Evolutionary conservation across 1,140 invertebrate genomes (phyloP), one percentile per base, ranked within the genome.

Genomic region (Leptonema lineaticorne): DNA sequence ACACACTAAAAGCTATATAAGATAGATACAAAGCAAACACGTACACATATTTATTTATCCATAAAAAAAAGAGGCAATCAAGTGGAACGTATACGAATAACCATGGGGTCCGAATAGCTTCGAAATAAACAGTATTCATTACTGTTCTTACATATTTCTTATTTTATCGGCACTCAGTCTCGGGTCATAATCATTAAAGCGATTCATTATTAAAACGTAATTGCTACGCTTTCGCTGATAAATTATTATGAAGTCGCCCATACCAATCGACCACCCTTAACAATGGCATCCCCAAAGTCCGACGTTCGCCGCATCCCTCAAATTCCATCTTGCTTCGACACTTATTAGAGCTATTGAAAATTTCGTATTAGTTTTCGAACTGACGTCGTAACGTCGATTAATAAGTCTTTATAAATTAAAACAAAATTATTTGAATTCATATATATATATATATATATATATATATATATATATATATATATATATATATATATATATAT

Each of bases 181-280:
- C 50, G 50, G 50, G 50, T 53, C 50, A 53, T 53, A 53, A 53
- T 53, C 50, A 53, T 53, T 53, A 53, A 53, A 53, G 50, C 50
- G 50, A 53, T 53, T 53, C 50, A 53, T 53, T 53, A 53, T 53
- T 53, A 53, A 53, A 41, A 24, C 50, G 20, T 53, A 53, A 53
- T 53, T 53, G 50, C 50, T 24, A 24, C 50, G 50, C 50, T 53
- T 26, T 24, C 20, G 37, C 50, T 53, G 50, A 53, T 53, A 53
- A 53, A 53, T 53, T 53, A 53, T 53, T 53, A 53, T 14, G 22
- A 26, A 26, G 50, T 53, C 20, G 8, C 24, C 50, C 50, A 3
- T 4, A 16, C 37, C n/a, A n/a, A n/a, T n/a, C n/a, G n/a, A n/a
- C n/a, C n/a, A n/a, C n/a, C n/a, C n/a, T n/a, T n/a, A n/a, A n/a